Evolutionary conservation across 2,113 vertebrate genomes (phyloP).

Genomic region (Pantherophis guttatus): DNA sequence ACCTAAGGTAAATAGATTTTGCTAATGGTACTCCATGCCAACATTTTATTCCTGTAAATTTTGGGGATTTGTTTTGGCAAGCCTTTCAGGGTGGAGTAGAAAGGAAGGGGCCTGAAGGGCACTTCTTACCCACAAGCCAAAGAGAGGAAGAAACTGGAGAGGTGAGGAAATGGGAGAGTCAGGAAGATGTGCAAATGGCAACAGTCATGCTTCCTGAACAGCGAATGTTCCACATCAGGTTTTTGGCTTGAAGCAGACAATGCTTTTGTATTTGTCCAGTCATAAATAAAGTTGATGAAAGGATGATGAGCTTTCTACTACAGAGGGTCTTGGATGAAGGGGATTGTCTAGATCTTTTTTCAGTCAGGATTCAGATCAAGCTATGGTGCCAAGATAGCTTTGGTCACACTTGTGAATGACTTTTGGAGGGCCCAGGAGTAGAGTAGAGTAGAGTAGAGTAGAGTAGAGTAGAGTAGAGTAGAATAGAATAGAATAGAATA

Average conservation of each 20-base stretch:
- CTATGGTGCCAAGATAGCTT: neutral
- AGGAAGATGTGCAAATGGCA: slow-evolving; percentile 11
- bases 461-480: too few species aligned
- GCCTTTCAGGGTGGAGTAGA: neutral
- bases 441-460: too few species aligned
- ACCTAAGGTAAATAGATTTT: neutral
- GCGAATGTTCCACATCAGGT: neutral
- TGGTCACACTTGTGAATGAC: neutral
- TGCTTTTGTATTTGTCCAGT: neutral
- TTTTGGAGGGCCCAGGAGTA: neutral
- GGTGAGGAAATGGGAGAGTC: slow-evolving; percentile 1
- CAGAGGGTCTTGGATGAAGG: neutral
- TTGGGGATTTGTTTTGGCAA: slow-evolving; percentile 9
- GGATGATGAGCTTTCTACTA: neutral
- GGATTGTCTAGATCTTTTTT: neutral
- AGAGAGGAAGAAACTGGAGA: slow-evolving; percentile 10
- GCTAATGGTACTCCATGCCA: neutral
- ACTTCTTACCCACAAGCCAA: slow-evolving; percentile 1
- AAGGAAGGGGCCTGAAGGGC: neutral
- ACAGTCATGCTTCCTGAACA: neutral
- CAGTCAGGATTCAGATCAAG: neutral
- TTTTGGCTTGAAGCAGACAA: neutral
- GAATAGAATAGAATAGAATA: too few species aligned
- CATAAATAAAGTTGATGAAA: neutral
- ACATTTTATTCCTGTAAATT: neutral